phyloP scores from a whole-genome alignment of 2,888 invertebrate species.

The Bembecia ichneumoniformis region DNA sequence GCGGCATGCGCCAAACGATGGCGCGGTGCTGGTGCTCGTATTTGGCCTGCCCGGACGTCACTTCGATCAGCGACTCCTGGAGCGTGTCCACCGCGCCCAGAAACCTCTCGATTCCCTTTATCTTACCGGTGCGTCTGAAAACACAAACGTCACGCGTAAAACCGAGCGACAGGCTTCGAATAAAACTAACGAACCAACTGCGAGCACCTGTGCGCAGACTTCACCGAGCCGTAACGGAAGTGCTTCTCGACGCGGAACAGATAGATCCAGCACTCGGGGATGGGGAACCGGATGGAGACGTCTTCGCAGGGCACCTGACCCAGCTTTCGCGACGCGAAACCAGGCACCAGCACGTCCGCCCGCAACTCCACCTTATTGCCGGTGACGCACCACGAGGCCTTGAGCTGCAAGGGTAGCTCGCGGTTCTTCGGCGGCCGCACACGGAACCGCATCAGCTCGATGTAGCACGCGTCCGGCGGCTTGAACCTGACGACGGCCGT shows the following conservation, averaged over 20 bases:
- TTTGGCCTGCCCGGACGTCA: conserved; percentile 96
- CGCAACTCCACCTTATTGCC: conserved; percentile 94
- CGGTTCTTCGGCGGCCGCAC: conserved; percentile 95
- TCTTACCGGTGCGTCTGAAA: conserved; percentile 84
- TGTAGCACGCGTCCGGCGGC: conserved; percentile 97
- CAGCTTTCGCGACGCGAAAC: conserved; percentile 94
- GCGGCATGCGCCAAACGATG: conserved; percentile 98
- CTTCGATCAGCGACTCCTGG: conserved; percentile 94
- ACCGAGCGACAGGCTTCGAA: background rate
- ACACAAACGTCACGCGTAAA: background rate
- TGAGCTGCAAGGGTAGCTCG: conserved; percentile 96
- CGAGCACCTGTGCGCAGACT: conserved; percentile 84
- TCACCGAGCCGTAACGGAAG: conserved; percentile 97
- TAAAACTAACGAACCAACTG: too few relatives aligned
- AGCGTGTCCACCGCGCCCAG: conserved; percentile 91
- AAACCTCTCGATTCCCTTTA: conserved; percentile 93
- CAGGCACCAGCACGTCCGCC: conserved; percentile 96
- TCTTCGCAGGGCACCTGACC: conserved; percentile 98
- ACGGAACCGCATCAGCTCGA: conserved; percentile 96
- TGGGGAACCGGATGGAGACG: conserved; percentile 95
- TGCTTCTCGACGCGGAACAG: conserved; percentile 98
- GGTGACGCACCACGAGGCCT: conserved; percentile 89
- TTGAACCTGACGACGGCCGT: conserved; percentile 81
- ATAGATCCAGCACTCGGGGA: conserved; percentile 99
- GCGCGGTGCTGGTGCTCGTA: conserved; percentile 98